Conservation (phyloP, 2,113 vertebrate species). For the Gallinago jamesoni region DNA sequence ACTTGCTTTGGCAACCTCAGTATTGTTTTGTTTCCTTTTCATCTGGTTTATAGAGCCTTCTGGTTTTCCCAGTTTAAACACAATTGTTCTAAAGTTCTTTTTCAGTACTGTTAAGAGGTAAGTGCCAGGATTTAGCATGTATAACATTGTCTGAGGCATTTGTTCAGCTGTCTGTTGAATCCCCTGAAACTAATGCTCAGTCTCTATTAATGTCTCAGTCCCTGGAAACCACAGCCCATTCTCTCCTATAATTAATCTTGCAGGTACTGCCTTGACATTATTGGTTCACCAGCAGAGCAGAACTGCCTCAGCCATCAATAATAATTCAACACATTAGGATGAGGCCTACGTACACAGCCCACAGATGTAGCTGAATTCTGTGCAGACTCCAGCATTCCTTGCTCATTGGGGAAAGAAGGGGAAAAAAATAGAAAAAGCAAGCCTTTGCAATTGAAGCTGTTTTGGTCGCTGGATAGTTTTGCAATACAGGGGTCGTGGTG, state of each 20-base stretch:
- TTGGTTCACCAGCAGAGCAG: conserved; percentile 86
- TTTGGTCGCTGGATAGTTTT: conserved; percentile 70
- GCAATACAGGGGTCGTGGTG: conserved; percentile 59
- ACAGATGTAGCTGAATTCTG: conserved; percentile 57
- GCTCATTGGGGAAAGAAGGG: not conserved
- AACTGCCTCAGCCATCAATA: conserved; percentile 84
- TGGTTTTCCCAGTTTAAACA: conserved; percentile 33
- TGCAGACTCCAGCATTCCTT: conserved; percentile 36
- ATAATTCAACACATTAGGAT: conserved; percentile 81
- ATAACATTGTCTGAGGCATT: conserved; percentile 73
- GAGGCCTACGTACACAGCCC: conserved; percentile 60
- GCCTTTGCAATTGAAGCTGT: conserved; percentile 56
- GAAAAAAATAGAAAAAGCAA: not conserved
- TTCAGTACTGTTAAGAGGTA: conserved; percentile 17
- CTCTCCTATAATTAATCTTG: conserved; percentile 85
- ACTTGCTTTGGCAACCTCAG: not conserved
- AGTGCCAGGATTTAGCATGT: conserved; percentile 66
- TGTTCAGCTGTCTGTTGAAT: conserved; percentile 79
- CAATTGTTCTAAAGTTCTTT: conserved; percentile 58
- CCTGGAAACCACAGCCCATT: conserved; percentile 76
- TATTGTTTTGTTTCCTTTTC: not conserved
- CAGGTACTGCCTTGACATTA: conserved; percentile 85
- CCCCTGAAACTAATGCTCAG: conserved; percentile 79
- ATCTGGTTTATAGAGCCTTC: not conserved
- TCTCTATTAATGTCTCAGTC: conserved; percentile 81